Conservation (phyloP, 2,888 invertebrate genomes). For the Morpho helenor region DNA sequence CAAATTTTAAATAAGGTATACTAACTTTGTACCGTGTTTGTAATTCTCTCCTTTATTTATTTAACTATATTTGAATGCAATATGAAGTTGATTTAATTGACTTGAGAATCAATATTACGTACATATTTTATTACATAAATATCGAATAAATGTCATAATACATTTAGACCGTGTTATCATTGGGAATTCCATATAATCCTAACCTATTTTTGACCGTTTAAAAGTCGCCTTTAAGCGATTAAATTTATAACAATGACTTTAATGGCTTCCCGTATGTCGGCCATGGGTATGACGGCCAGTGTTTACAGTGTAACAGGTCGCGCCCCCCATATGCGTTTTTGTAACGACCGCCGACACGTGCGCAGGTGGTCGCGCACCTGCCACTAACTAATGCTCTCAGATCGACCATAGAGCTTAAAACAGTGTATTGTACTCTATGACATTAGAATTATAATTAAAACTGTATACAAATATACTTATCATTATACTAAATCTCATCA, state of each 20-base stretch:
- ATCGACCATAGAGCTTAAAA: slow-evolving; percentile 39
- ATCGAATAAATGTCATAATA: too few species aligned
- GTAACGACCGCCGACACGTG: slow-evolving; percentile 66
- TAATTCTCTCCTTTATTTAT: too few species aligned
- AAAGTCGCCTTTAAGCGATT: slow-evolving; percentile 13
- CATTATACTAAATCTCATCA: too few species aligned
- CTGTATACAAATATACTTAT: too few species aligned
- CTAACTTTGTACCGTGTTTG: too few species aligned
- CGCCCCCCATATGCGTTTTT: slow-evolving; percentile 58
- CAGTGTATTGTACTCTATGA: slow-evolving; percentile 30
- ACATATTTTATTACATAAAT: too few species aligned
- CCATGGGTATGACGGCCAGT: slow-evolving; percentile 29
- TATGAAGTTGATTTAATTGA: too few species aligned
- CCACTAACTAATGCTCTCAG: slow-evolving; percentile 32
- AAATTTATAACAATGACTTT: slow-evolving; percentile 43
- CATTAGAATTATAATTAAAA: not conserved
- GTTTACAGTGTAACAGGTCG: slow-evolving; percentile 34
- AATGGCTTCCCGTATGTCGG: slow-evolving; percentile 58
- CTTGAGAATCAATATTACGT: too few species aligned
- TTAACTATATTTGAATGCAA: too few species aligned
- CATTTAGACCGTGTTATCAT: not conserved
- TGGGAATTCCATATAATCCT: not conserved
- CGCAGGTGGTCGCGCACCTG: slow-evolving; percentile 78
- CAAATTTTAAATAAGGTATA: too few species aligned
- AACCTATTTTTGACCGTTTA: slow-evolving; percentile 4